Evolutionary conservation across 1,140 invertebrate species (phyloP).

Genomic region (Oryctes rhinoceros): DNA sequence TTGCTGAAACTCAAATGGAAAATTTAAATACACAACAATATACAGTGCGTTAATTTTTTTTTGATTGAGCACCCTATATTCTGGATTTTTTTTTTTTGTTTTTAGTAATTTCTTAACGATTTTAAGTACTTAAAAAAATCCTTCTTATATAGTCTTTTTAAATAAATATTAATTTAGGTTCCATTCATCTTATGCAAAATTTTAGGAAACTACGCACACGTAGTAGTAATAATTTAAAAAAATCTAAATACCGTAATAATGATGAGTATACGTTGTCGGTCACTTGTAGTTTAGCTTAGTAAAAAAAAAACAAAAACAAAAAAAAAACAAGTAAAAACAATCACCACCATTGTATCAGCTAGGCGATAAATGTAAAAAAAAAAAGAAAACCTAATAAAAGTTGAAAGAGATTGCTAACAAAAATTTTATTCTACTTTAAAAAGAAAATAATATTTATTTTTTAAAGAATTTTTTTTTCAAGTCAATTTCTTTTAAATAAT

Average conservation of each 20-base stretch:
- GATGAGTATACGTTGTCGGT: too few species aligned
- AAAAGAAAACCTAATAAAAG: neutral
- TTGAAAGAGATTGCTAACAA: neutral
- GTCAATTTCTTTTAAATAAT: too few species aligned
- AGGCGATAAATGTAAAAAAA: neutral
- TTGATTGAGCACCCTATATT: too few species aligned
- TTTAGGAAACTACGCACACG: neutral
- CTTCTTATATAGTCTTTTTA: neutral
- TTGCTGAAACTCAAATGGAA: too few species aligned
- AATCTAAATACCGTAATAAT: too few species aligned
- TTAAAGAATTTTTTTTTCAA: neutral
- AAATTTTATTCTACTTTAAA: conserved; percentile 8
- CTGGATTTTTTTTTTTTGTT: too few species aligned
- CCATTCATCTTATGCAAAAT: neutral
- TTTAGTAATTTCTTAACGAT: neutral
- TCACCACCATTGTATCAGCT: too few species aligned
- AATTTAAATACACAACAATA: too few species aligned
- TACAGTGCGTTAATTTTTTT: too few species aligned
- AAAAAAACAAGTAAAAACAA: too few species aligned
- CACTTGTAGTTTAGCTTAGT: too few species aligned
- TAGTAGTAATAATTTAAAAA: neutral
- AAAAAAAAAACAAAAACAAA: too few species aligned
- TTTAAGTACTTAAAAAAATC: neutral
- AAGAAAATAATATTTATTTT: neutral
- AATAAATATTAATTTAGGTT: conserved; percentile 2